These are phyloP conservation scores for Heloderma charlesbogerti DNA, from an alignment of 2,113 vertebrate species.

Conservation along the genomic window DNA sequence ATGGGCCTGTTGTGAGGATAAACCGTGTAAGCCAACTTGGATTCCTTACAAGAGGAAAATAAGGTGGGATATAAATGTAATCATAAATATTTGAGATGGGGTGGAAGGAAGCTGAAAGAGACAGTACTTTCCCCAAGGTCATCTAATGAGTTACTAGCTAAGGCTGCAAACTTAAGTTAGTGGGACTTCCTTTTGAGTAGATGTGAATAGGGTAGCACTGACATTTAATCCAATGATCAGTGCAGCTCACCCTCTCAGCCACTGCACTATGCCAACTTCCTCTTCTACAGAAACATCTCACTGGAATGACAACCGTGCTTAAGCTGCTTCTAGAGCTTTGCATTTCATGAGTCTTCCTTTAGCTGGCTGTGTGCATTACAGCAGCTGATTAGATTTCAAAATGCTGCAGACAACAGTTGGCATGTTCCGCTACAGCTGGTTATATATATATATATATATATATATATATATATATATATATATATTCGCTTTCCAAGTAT, in stretches of 20 bases:
- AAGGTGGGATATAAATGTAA: too few relatives aligned
- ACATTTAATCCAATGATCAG: neutral
- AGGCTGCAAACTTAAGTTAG: neutral
- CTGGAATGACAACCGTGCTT: constrained; percentile 1
- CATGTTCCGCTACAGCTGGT: neutral
- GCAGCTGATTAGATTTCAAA: neutral
- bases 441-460: neutral
- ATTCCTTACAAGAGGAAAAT: too few relatives aligned
- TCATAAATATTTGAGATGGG: neutral
- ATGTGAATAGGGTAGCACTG: neutral
- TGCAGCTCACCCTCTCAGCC: neutral
- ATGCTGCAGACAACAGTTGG: neutral
- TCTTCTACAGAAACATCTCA: neutral
- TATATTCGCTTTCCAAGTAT: neutral
- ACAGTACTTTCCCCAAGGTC: neutral
- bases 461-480: neutral
- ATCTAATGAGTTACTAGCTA: neutral
- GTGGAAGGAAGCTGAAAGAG: neutral
- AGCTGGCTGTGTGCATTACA: neutral
- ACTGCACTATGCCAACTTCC: neutral
- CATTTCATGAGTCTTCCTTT: neutral
- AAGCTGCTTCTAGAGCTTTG: neutral
- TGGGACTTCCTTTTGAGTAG: neutral
- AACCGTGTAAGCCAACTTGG: too few relatives aligned
- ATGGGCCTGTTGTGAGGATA: too few relatives aligned